These are phyloP conservation scores for Pseudocheirus occidentalis DNA, from an alignment of 2,797 vertebrate species.

Conservation along the genomic window DNA sequence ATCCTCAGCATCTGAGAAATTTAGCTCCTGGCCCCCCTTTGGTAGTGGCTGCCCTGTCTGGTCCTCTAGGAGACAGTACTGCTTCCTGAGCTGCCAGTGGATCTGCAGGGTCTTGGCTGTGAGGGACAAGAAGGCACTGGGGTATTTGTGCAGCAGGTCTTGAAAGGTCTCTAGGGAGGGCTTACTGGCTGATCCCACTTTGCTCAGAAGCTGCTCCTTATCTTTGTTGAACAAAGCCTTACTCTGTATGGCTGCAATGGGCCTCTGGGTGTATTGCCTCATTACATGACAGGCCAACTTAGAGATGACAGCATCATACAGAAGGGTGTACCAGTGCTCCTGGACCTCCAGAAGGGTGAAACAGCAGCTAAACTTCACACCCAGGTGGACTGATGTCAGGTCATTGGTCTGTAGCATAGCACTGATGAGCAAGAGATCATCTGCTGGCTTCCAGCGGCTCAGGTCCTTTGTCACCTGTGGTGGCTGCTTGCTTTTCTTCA, in stretches of 20 bases:
- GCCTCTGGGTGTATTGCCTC: slow-evolving; percentile 96
- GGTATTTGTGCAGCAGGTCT: slow-evolving; percentile 93
- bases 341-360: slow-evolving; percentile 96
- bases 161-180: slow-evolving; percentile 96
- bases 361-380: slow-evolving; percentile 97
- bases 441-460: slow-evolving; percentile 94
- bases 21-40: too few relatives aligned
- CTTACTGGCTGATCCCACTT: slow-evolving; percentile 85
- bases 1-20: too few relatives aligned
- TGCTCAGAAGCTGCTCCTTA: too few relatives aligned
- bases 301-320: slow-evolving; percentile 89
- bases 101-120: slow-evolving; percentile 94
- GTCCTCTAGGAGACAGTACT: slow-evolving; percentile 96
- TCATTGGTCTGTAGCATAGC: slow-evolving; percentile 97
- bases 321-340: slow-evolving; percentile 95
- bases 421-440: slow-evolving; percentile 95
- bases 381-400: slow-evolving; percentile 93
- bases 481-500: slow-evolving; percentile 97
- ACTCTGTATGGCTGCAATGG: slow-evolving; percentile 95
- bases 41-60: slow-evolving; percentile 89
- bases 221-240: slow-evolving; percentile 96
- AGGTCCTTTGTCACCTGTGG: slow-evolving; percentile 95
- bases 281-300: slow-evolving; percentile 97
- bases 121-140: slow-evolving; percentile 92
- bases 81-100: slow-evolving; percentile 98